Evolutionary conservation across 2,888 invertebrate species (phyloP).

Genomic region (Cephus pulcher): DNA sequence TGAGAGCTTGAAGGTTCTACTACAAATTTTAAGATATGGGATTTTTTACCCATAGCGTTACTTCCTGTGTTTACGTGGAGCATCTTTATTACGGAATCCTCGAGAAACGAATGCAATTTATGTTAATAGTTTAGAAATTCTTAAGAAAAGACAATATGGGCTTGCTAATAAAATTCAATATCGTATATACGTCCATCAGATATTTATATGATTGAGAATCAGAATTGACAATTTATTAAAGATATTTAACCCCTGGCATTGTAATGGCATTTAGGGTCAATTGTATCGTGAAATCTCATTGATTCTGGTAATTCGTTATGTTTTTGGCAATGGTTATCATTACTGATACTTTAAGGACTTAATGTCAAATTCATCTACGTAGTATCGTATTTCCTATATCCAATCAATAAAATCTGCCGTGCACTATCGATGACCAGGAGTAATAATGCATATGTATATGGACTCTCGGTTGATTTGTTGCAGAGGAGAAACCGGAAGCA

Average conservation of each 20-base stretch:
- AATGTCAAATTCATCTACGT: too few species aligned
- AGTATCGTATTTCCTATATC: too few species aligned
- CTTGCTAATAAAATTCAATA: not conserved
- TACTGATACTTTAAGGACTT: too few species aligned
- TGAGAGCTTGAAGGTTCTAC: too few species aligned
- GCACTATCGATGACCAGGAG: not conserved
- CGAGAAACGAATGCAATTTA: not conserved
- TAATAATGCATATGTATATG: not conserved
- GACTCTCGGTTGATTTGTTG: constrained; percentile 15
- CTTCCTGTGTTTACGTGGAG: not conserved
- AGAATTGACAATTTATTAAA: not conserved
- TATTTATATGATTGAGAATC: not conserved
- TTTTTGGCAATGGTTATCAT: too few species aligned
- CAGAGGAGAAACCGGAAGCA: constrained; percentile 83
- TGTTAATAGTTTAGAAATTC: not conserved
- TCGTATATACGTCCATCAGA: not conserved
- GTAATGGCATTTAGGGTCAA: not conserved
- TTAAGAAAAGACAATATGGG: not conserved
- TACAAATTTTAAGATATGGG: too few species aligned
- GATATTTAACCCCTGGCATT: not conserved
- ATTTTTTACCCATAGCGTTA: not conserved
- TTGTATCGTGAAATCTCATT: not conserved
- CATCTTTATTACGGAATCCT: not conserved
- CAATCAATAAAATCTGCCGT: too few species aligned
- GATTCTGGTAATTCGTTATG: not conserved